Evolutionary conservation across 2,797 vertebrate species (phyloP).

Genomic region (Garrulus glandarius): DNA sequence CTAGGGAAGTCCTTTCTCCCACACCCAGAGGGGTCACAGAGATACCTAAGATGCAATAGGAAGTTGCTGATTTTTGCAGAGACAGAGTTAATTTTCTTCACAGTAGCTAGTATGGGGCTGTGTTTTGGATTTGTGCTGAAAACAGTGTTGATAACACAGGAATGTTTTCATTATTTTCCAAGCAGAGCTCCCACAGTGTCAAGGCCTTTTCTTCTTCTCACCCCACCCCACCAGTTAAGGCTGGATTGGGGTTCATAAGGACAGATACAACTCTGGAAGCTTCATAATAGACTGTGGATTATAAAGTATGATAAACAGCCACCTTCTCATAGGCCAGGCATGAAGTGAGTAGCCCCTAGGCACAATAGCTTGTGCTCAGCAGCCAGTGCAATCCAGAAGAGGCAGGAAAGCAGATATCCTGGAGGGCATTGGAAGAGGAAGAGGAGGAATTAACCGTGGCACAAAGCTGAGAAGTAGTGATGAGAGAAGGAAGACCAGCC

Average conservation of each 20-base stretch:
- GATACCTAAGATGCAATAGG: neutral
- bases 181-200: neutral
- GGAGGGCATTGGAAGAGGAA: neutral
- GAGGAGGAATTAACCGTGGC: neutral
- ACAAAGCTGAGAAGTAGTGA: neutral
- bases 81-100: neutral
- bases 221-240: neutral
- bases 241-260: neutral
- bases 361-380: neutral
- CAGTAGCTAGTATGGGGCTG: neutral
- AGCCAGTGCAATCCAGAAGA: neutral
- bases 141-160: neutral
- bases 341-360: neutral
- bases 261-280: neutral
- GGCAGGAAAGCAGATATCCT: neutral
- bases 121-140: neutral
- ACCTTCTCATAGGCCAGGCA: neutral
- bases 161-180: neutral
- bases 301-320: neutral
- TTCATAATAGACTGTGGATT: neutral
- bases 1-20: neutral
- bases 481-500: neutral
- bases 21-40: neutral
- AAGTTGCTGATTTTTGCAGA: neutral
- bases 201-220: neutral